phyloP scores from a whole-genome alignment of 1,140 invertebrate genomes.

The Diploscapter pachys region DNA sequence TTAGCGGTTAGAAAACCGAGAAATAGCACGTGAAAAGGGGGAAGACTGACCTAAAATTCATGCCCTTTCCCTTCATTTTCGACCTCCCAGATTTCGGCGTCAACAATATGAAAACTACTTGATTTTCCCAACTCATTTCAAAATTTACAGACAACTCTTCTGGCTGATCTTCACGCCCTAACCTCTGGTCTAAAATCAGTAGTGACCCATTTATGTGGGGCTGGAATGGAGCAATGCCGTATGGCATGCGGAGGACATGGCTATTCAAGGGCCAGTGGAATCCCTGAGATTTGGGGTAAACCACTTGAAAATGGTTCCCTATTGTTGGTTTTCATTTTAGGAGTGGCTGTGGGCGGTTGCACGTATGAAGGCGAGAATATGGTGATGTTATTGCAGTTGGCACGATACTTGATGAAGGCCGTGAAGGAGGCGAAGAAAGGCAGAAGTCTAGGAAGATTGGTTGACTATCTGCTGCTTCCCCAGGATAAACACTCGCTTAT shows the following conservation, averaged over 20 bases:
- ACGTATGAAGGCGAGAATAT: conserved; percentile 95
- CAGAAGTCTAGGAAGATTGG: conserved; percentile 1
- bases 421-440: conserved; percentile 33
- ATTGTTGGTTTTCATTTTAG: background rate
- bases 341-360: conserved; percentile 72
- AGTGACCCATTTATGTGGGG: conserved; percentile 71
- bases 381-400: conserved; percentile 81
- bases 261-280: conserved; percentile 78
- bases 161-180: conserved; percentile 72
- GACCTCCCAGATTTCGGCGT: no score
- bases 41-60: no score
- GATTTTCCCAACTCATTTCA: background rate
- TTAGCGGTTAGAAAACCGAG: background rate
- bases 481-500: conserved; percentile 4
- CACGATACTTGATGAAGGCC: conserved; percentile 60
- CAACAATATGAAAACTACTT: no score
- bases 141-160: conserved; percentile 40
- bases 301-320: background rate
- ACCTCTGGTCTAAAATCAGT: conserved; percentile 86
- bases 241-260: conserved; percentile 87
- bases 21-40: no score
- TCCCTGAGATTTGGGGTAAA: conserved; percentile 76
- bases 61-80: background rate
- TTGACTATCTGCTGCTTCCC: conserved; percentile 2
- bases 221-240: conserved; percentile 74